These are phyloP conservation scores for Onthophagus sagittarius DNA, from an alignment of 2,888 invertebrate species.

Conservation along the genomic window DNA sequence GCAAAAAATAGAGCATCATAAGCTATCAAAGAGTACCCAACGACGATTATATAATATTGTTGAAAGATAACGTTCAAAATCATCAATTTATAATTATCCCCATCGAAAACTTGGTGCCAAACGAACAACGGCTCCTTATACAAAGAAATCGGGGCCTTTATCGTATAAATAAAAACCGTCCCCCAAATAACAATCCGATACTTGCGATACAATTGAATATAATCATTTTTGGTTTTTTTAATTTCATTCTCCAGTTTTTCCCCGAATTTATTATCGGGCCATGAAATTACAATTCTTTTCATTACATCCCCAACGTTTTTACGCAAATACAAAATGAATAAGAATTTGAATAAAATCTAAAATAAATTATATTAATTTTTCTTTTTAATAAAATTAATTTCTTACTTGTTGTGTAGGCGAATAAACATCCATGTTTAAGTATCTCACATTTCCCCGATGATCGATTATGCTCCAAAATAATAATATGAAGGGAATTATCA, in stretches of 20 bases:
- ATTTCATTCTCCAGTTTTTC: not conserved
- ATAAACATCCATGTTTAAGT: not conserved
- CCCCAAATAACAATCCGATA: not conserved
- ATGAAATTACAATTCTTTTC: not conserved
- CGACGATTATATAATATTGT: not conserved
- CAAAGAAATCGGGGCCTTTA: not conserved
- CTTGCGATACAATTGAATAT: not conserved
- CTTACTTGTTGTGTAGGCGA: constrained; percentile 1
- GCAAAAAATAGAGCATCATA: not conserved
- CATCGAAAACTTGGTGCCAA: not conserved
- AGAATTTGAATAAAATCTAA: constrained; percentile 1
- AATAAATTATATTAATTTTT: not conserved
- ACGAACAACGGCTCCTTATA: not conserved
- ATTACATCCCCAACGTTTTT: not conserved
- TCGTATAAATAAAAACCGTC: not conserved
- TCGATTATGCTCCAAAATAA: not conserved
- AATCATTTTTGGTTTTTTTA: not conserved
- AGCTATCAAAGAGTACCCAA: not conserved
- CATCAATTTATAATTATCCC: not conserved
- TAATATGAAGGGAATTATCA: not conserved
- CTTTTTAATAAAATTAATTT: too few species aligned
- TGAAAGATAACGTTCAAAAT: not conserved
- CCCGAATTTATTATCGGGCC: constrained; percentile 3
- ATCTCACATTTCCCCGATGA: not conserved
- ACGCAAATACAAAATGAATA: not conserved